phyloP scores from a whole-genome alignment of 2,888 invertebrate genomes.

The Ophion obscuratus region DNA sequence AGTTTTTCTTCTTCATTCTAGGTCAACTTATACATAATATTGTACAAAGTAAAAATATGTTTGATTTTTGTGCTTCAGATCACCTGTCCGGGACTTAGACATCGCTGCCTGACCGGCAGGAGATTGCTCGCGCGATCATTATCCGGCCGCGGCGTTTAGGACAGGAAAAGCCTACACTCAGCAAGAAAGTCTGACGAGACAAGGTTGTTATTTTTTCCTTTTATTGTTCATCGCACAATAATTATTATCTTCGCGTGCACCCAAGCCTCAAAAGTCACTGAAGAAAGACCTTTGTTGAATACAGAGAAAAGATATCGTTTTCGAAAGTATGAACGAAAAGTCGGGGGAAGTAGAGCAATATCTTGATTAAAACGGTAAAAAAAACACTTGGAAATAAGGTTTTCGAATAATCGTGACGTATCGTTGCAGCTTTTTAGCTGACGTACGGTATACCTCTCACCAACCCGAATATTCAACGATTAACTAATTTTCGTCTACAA shows the following conservation, averaged over 20 bases:
- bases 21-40: too few species aligned
- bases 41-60: too few species aligned
- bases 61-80: too few species aligned
- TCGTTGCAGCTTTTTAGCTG: not conserved
- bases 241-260: not conserved
- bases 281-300: not conserved
- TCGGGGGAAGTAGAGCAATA: too few species aligned
- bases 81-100: too few species aligned
- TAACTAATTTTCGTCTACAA: too few species aligned
- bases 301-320: too few species aligned
- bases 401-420: not conserved
- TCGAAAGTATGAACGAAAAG: too few species aligned
- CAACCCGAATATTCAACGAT: too few species aligned
- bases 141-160: not conserved
- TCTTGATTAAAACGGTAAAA: not conserved
- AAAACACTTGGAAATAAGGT: not conserved
- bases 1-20: too few species aligned
- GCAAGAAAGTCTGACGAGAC: not conserved
- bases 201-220: constrained; percentile 6
- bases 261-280: not conserved
- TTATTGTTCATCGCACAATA: not conserved
- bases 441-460: not conserved
- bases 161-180: not conserved
- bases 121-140: not conserved
- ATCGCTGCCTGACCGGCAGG: too few species aligned